phyloP scores from a whole-genome alignment of 2,113 vertebrate genomes.

The Coptodon bakossiorum region DNA sequence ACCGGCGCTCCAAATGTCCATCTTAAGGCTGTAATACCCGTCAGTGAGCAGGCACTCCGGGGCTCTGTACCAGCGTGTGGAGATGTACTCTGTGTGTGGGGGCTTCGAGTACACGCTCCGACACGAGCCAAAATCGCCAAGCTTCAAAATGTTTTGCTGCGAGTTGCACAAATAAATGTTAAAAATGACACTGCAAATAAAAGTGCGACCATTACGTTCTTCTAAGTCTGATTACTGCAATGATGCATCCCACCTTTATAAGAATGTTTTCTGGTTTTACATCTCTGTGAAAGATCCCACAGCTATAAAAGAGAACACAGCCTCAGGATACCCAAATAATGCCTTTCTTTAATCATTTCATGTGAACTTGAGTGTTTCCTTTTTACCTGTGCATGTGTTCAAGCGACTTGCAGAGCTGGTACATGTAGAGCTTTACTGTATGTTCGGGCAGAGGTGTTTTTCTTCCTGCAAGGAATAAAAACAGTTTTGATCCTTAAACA shows the following conservation, averaged over 20 bases:
- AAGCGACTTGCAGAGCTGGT: slow-evolving; percentile 81
- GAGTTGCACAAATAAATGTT: neutral
- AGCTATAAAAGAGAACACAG: slow-evolving; percentile 59
- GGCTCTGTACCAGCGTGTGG: slow-evolving; percentile 82
- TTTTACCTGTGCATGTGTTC: slow-evolving; percentile 80
- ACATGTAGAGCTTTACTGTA: slow-evolving; percentile 75
- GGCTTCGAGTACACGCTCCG: slow-evolving; percentile 79
- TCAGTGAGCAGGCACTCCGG: slow-evolving; percentile 85
- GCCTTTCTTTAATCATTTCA: neutral
- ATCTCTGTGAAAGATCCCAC: slow-evolving; percentile 86
- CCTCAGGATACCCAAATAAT: neutral
- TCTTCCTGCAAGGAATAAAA: slow-evolving; percentile 64
- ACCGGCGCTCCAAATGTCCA: slow-evolving; percentile 82
- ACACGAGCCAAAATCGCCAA: slow-evolving; percentile 84
- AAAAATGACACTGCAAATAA: neutral
- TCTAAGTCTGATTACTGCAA: neutral
- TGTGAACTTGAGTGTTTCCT: neutral
- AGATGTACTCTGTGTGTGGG: slow-evolving; percentile 83
- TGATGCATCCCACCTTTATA: slow-evolving; percentile 77
- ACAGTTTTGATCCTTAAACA: neutral
- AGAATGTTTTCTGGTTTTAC: slow-evolving; percentile 88
- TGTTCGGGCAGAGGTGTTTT: slow-evolving; percentile 75
- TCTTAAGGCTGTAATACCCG: slow-evolving; percentile 78
- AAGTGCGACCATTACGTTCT: neutral
- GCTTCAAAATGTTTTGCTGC: slow-evolving; percentile 81